A percentile compares a stretch with the other conserved stretches of the same genome.
phyloP scores from a whole-genome alignment of 2,797 vertebrate species.

The Nothura maculosa region DNA sequence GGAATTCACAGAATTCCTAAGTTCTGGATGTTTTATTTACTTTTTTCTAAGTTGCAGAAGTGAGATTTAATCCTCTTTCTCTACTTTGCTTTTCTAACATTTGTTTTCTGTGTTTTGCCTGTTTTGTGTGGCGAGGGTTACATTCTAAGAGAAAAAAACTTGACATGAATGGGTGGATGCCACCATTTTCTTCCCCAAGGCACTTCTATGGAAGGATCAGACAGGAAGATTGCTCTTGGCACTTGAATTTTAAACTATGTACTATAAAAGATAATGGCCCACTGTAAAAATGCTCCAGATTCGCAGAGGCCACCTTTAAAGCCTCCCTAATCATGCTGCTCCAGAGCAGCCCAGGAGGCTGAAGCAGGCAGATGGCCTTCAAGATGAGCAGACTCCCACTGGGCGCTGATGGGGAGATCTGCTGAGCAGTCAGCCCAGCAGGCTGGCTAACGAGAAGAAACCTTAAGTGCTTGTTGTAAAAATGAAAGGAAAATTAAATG shows the following conservation, averaged over 20 bases:
- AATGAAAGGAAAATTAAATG: not conserved
- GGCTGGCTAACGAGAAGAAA: not conserved
- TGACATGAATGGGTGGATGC: not conserved
- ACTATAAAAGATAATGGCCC: not conserved
- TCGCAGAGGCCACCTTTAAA: not conserved
- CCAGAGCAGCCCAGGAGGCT: not conserved
- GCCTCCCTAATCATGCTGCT: not conserved
- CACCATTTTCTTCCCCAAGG: not conserved
- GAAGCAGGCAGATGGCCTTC: not conserved
- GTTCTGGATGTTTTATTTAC: not conserved
- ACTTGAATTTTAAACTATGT: not conserved
- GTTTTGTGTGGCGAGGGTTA: not conserved
- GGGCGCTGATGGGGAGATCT: not conserved
- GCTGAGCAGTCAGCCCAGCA: not conserved
- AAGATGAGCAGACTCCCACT: not conserved
- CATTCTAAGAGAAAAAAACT: not conserved
- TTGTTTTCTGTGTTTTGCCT: not conserved
- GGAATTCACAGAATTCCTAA: not conserved
- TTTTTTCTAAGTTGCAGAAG: not conserved
- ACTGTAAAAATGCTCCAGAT: not conserved
- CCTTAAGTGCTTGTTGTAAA: not conserved
- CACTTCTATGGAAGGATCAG: not conserved
- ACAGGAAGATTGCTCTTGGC: not conserved
- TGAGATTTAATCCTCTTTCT: not conserved
- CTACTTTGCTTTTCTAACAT: not conserved